phyloP scores from a whole-genome alignment of 2,888 invertebrate genomes.

The Rhingia rostrata region DNA sequence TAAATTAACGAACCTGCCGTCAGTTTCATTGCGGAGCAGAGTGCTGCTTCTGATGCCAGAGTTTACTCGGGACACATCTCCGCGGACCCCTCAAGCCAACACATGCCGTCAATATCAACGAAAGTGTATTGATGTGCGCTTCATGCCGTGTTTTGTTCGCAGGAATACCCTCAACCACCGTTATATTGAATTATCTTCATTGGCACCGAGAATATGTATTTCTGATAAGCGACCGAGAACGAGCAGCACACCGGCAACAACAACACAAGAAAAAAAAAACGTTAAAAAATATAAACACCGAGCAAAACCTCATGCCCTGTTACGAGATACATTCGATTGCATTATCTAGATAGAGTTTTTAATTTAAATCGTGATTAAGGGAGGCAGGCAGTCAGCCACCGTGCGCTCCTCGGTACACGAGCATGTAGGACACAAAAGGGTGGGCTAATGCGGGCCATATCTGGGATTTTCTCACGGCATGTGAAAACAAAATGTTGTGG shows the following conservation, averaged over 20 bases:
- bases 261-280: slow-evolving; percentile 16
- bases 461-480: slow-evolving; percentile 57
- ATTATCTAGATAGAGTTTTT: slow-evolving; percentile 74
- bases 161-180: slow-evolving; percentile 45
- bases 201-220: slow-evolving; percentile 66
- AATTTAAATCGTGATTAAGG: slow-evolving; percentile 74
- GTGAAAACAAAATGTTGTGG: slow-evolving; percentile 40
- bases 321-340: slow-evolving; percentile 71
- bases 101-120: slow-evolving; percentile 56
- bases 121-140: slow-evolving; percentile 71
- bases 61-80: slow-evolving; percentile 6
- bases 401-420: neutral
- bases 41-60: slow-evolving; percentile 7
- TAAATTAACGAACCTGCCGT: slow-evolving; percentile 74
- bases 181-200: slow-evolving; percentile 74
- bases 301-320: slow-evolving; percentile 40
- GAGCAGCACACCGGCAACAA: slow-evolving; percentile 15
- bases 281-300: no score
- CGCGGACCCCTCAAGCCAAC: neutral
- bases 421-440: neutral
- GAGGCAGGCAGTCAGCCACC: slow-evolving; percentile 42
- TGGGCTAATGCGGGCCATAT: slow-evolving; percentile 20
- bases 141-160: slow-evolving; percentile 69
- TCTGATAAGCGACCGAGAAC: slow-evolving; percentile 65
- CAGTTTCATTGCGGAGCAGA: slow-evolving; percentile 49